Evolutionary conservation across 2,888 invertebrate genomes (phyloP), one percentile per base, ranked within the genome.

Genomic region (Cryptus viduatorius): DNA sequence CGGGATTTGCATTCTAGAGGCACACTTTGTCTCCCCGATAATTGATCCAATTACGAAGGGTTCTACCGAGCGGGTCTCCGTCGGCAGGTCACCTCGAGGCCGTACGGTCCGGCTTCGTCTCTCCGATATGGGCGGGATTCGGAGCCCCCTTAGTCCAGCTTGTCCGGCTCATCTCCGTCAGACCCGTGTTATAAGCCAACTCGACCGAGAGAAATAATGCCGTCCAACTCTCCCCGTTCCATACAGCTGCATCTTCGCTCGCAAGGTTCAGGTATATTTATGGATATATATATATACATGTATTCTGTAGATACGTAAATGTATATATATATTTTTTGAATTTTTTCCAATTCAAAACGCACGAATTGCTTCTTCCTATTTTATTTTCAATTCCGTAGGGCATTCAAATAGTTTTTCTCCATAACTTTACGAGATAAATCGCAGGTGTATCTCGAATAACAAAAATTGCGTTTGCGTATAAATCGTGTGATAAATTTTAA

Each of bases 1-100:
- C 82, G 86, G 83, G 86, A 87, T 87, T 87, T 87, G 87, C 87
- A 87, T 87, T 87, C 87, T 79, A 72, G 84, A 72, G 83, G 86
- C 82, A 84, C 86, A 87, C 87, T 87, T 87, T 87, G 87, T 87
- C 87, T 86, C 86, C 84, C 84, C 84, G 84, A 87, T 87, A 87
- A 87, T 87, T 87, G 87, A 87, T 87, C 86, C 87, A 87, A 87
- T 87, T 87, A 87, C 87, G 82, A 79, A 80, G 79, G 86, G 86
- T 78, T 86, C 84, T 86, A 76, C 64, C 67, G 82, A 59, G 31
- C 37, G 68, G 59, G 75, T 72, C 71, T 65, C 37, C 75, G 73
- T 78, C 81, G 84, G 78, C 84, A 84, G 81, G 75, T 81, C 84
- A 84, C 69, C 81, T 82, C 78, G 78, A 71, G 78, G 73, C 79